Evolutionary conservation across 2,113 vertebrate species (phyloP).

Genomic region (Saccopteryx bilineata): DNA sequence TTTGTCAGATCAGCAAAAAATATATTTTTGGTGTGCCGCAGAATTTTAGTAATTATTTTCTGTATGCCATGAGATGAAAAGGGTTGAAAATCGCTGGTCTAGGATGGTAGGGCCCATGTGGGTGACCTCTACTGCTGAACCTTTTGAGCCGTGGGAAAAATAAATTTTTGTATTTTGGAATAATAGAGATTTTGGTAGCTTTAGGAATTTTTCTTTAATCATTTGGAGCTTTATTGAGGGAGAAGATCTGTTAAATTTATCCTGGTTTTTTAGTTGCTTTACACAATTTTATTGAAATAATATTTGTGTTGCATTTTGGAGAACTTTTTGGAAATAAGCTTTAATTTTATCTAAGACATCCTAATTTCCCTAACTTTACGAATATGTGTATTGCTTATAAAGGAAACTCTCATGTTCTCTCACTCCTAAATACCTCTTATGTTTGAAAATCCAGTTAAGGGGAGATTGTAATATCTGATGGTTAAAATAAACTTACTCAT

Average conservation of each 20-base stretch:
- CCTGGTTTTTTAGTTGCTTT: background rate
- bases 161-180: conserved; percentile 21
- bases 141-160: background rate
- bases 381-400: background rate
- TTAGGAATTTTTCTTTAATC: conserved; percentile 4
- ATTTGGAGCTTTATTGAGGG: background rate
- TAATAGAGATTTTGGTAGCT: background rate
- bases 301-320: conserved; percentile 26
- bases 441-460: conserved; percentile 5
- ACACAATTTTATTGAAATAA: conserved; percentile 2
- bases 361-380: background rate
- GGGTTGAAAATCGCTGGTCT: background rate
- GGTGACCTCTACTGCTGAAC: background rate
- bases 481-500: background rate
- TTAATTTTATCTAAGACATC: conserved; percentile 26
- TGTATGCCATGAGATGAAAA: background rate
- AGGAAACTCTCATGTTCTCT: background rate
- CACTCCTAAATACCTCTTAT: background rate
- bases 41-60: background rate
- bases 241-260: conserved; percentile 1
- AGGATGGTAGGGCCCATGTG: background rate
- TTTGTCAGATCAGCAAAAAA: background rate
- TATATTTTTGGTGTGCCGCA: background rate
- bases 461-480: background rate
- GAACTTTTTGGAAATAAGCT: conserved; percentile 24